Base-by-base conservation (phyloP, 2,113 vertebrate genomes). In the Chascanopsetta lugubris region DNA sequence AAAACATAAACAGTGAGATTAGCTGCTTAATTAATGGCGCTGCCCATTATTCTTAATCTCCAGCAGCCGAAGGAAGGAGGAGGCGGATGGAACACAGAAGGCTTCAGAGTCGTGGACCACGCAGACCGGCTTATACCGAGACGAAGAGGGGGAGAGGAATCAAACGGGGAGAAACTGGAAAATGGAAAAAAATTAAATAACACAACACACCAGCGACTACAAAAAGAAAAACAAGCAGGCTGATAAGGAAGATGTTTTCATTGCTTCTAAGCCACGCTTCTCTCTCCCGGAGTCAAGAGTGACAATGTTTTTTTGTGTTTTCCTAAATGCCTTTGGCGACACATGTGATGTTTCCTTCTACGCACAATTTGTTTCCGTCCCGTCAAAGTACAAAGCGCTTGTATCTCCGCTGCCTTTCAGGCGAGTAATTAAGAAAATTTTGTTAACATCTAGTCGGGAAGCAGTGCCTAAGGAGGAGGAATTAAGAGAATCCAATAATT, bases 41-140 rank as follows among this genome's bases (percentile, higher is more conserved):
- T 69, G 77, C 80, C 77, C 69, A 85, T 90, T 90, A 91, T 79
- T 90, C 85, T 86, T 91, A 89, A 91, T 92, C 88, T 87, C 65
- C 68, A 32, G 38, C 71, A 60, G 65, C 9, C n/a, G n/a, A n/a
- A n/a, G n/a, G 49, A 73, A 75, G 68, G 69, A 72, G 26, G 82
- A 86, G 73, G 72, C 75, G 42, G 49, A 45, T 21, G 55, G 56
- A 91, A 89, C 86, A 85, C 82, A 81, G 64, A 67, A n/a, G 67
- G 77, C 77, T 67, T 84, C 78, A 82, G 73, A 86, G 76, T 91
- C 84, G 49, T 78, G 66, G 82, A 86, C 72, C 34, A 66, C 61
- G 57, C 78, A 57, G 64, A 79, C 25, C 55, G 56, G 84, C 79
- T 85, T 76, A n/a, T n/a, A 82, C 63, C 29, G 42, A 86, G 61